A percentile compares a stretch with the other conserved stretches of the same genome.
These are phyloP conservation scores for Eublepharis macularius DNA, from an alignment of 2,113 vertebrate genomes.

Conservation along the genomic window DNA sequence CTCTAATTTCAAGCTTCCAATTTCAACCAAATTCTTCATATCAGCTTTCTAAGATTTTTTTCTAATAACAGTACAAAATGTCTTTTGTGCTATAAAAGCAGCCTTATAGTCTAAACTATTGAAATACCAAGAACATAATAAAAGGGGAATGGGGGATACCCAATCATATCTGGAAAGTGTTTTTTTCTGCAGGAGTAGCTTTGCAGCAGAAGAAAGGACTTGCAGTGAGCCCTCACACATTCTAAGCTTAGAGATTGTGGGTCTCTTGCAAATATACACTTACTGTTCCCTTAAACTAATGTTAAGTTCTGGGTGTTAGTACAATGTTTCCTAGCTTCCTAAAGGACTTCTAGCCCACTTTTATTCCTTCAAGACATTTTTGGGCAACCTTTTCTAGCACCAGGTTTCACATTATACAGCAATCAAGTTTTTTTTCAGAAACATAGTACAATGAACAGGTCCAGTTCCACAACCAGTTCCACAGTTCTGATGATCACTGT, in stretches of 20 bases:
- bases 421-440: neutral
- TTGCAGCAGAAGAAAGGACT: neutral
- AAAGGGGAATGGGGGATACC: neutral
- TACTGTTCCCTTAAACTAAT: neutral
- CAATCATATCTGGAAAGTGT: neutral
- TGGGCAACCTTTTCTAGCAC: neutral
- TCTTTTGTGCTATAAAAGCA: neutral
- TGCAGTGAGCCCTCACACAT: neutral
- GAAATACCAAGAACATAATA: constrained; percentile 5
- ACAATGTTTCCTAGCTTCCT: neutral
- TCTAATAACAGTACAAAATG: constrained; percentile 6
- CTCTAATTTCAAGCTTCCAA: constrained; percentile 62
- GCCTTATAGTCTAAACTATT: neutral
- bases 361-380: neutral
- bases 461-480: too few species aligned
- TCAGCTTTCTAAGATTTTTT: neutral
- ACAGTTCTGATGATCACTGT: too few species aligned
- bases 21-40: constrained; percentile 15
- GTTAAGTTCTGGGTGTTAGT: neutral
- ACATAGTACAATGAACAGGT: neutral
- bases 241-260: neutral
- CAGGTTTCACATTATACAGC: neutral
- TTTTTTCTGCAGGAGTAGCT: too few species aligned
- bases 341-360: neutral
- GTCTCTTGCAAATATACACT: neutral